Percentiles rank a stretch among this genome's conserved stretches.
Evolutionary conservation across 2,113 vertebrate species (phyloP).

Genomic region (Vulpes ferrilata): DNA sequence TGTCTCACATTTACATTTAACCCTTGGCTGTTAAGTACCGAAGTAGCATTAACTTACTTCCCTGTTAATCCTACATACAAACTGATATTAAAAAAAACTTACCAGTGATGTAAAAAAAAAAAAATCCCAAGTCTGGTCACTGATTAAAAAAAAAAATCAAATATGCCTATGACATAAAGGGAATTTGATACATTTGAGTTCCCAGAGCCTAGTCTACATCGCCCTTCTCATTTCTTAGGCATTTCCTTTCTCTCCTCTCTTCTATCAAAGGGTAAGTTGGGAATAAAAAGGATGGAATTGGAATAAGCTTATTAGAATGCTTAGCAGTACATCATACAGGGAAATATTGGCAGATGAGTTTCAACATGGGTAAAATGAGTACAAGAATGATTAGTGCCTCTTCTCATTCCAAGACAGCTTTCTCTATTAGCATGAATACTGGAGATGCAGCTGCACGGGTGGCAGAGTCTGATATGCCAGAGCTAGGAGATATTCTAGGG

Average conservation of each 20-base stretch:
- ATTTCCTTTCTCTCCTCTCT: constrained; percentile 22
- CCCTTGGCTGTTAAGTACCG: not conserved
- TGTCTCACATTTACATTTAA: constrained; percentile 13
- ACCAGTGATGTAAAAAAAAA: not conserved
- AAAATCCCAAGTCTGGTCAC: too few species aligned
- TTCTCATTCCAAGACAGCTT: constrained; percentile 53
- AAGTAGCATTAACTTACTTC: constrained; percentile 4
- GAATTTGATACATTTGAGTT: not conserved
- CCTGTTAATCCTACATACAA: not conserved
- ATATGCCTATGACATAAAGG: not conserved
- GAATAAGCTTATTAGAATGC: constrained; percentile 64
- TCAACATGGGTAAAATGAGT: constrained; percentile 44
- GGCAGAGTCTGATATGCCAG: not conserved
- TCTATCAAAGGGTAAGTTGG: not conserved
- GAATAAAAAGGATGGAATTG: constrained; percentile 45
- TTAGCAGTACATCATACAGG: not conserved
- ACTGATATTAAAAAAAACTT: not conserved
- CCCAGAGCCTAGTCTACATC: not conserved
- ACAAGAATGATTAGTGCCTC: constrained; percentile 34
- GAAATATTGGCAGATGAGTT: constrained; percentile 57
- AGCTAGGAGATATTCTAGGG: not conserved
- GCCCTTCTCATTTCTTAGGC: not conserved
- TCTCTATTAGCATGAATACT: not conserved
- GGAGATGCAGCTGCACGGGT: not conserved
- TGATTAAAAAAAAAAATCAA: not conserved